A percentile compares a stretch with the other conserved stretches of the same genome.
Evolutionary conservation across 2,888 invertebrate species (phyloP).

Genomic region (Imbricaverruca yamaguchii): DNA sequence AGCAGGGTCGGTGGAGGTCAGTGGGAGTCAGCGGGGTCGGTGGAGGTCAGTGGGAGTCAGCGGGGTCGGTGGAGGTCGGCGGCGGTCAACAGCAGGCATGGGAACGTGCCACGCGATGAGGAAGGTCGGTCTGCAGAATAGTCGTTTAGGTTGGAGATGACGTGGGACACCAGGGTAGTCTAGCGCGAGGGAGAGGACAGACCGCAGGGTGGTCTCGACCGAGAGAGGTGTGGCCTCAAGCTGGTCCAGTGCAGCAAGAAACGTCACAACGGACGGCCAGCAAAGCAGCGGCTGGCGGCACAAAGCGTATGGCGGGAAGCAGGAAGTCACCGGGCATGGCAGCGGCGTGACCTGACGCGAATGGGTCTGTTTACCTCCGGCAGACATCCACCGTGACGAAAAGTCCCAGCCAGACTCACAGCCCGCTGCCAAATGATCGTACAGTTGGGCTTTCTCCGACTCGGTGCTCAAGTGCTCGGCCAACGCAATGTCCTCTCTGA

Average conservation of each 20-base stretch:
- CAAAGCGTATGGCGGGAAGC: neutral
- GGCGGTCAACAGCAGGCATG: neutral
- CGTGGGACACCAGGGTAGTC: too few species aligned
- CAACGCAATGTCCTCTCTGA: conserved; percentile 3
- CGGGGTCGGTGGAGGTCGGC: neutral
- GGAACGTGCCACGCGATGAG: too few species aligned
- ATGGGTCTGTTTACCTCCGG: conserved; percentile 34
- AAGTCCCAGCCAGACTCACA: conserved; percentile 47
- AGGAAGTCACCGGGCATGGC: neutral
- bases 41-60: neutral
- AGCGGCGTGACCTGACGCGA: neutral
- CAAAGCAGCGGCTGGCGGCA: neutral
- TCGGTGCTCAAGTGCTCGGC: neutral
- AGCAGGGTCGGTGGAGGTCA: neutral
- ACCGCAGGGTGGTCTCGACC: too few species aligned
- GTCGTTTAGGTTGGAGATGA: too few species aligned
- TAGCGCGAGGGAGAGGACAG: too few species aligned
- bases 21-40: neutral
- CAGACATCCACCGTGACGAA: neutral
- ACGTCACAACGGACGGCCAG: neutral
- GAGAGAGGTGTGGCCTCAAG: too few species aligned
- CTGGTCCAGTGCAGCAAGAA: too few species aligned
- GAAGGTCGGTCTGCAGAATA: too few species aligned
- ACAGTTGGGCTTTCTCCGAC: neutral
- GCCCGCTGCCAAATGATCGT: neutral